These are phyloP conservation scores for Xiphydria camelus DNA, from an alignment of 2,888 invertebrate genomes.

Conservation along the genomic window DNA sequence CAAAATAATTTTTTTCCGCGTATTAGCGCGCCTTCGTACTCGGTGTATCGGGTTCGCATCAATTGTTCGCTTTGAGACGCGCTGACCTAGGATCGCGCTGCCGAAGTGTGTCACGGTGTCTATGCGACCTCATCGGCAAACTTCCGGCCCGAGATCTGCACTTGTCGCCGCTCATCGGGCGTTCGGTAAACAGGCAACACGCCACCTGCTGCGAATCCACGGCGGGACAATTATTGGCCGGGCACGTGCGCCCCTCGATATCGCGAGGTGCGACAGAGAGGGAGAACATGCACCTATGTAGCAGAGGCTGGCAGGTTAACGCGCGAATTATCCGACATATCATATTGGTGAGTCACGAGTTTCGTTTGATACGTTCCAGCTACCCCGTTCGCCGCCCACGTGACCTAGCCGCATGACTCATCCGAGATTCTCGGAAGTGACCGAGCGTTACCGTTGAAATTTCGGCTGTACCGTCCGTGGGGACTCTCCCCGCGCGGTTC, in stretches of 20 bases:
- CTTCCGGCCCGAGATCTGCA: too few species aligned
- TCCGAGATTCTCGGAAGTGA: slow-evolving; percentile 31
- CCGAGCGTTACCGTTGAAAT: slow-evolving; percentile 1
- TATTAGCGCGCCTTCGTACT: too few species aligned
- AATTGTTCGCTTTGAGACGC: too few species aligned
- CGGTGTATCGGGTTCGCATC: too few species aligned
- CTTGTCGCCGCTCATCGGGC: too few species aligned
- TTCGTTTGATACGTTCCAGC: slow-evolving; percentile 39
- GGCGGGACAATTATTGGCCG: not conserved
- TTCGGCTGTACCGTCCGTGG: too few species aligned
- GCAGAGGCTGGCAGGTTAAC: slow-evolving; percentile 7
- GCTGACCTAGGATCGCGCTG: too few species aligned
- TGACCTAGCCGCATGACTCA: slow-evolving; percentile 35
- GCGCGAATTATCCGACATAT: slow-evolving; percentile 39
- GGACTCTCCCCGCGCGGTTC: too few species aligned
- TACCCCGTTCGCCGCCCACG: slow-evolving; percentile 40
- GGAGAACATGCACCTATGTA: not conserved
- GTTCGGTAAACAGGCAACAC: slow-evolving; percentile 14
- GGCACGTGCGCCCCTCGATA: not conserved
- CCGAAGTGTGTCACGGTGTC: too few species aligned
- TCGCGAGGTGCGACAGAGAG: not conserved
- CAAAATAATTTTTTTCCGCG: too few species aligned
- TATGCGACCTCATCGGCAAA: too few species aligned
- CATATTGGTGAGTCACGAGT: slow-evolving; percentile 44
- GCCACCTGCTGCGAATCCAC: slow-evolving; percentile 21